A percentile compares a stretch with the other conserved stretches of the same genome.
These are phyloP conservation scores for Microplitis deprimator DNA, from an alignment of 2,888 invertebrate genomes.

Conservation along the genomic window DNA sequence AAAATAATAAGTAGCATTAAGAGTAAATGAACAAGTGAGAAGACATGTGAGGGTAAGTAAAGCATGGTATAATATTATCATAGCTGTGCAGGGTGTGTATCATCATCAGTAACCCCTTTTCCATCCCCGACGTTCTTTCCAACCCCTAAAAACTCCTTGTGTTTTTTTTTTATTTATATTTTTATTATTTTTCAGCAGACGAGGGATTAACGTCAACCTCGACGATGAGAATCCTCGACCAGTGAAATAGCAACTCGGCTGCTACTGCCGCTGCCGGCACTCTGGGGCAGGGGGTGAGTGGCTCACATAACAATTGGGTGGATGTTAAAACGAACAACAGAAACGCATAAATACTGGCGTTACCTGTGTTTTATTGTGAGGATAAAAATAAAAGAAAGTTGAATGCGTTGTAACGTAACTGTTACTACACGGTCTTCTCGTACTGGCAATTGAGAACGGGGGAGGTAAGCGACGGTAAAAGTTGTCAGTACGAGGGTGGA, in stretches of 20 bases:
- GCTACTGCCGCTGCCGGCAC: background rate
- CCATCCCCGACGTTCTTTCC: constrained; percentile 9
- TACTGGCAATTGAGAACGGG: background rate
- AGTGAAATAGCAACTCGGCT: constrained; percentile 17
- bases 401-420: constrained; percentile 2
- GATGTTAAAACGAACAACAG: constrained; percentile 51
- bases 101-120: constrained; percentile 63
- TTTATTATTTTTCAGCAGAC: constrained; percentile 41
- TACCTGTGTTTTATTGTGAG: constrained; percentile 70
- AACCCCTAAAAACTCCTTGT: constrained; percentile 58
- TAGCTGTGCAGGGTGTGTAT: constrained; percentile 68
- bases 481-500: background rate
- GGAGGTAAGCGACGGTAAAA: background rate
- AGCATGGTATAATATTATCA: constrained; percentile 64
- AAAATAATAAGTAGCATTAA: too few relatives aligned
- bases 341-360: constrained; percentile 69
- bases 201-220: constrained; percentile 69
- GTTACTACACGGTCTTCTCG: background rate
- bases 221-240: constrained; percentile 44
- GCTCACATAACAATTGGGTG: constrained; percentile 34
- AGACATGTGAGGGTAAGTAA: background rate
- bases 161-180: constrained; percentile 51
- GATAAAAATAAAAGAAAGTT: constrained; percentile 43
- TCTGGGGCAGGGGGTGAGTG: background rate
- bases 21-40: background rate